Percentiles rank a stretch among this genome's conserved stretches.
These are phyloP conservation scores for Ophraella communa DNA, from an alignment of 2,888 invertebrate genomes.

Conservation along the genomic window DNA sequence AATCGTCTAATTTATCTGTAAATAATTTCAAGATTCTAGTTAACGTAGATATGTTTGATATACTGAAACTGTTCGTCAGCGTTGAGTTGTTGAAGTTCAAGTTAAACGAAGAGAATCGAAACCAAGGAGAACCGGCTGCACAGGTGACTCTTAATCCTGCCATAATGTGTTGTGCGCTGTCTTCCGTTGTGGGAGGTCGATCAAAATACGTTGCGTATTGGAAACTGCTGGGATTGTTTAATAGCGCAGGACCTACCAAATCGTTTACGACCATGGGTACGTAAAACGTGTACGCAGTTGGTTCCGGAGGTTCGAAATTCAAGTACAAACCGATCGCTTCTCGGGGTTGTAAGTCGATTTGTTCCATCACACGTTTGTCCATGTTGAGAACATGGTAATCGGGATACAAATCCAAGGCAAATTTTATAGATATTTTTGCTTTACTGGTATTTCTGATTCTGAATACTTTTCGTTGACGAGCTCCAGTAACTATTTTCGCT, in stretches of 20 bases:
- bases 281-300: constrained; percentile 64
- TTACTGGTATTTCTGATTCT: constrained; percentile 51
- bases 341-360: constrained; percentile 46
- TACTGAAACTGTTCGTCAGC: constrained; percentile 12
- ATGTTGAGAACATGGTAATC: constrained; percentile 53
- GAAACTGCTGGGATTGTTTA: constrained; percentile 42
- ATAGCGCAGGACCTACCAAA: constrained; percentile 64
- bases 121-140: constrained; percentile 37
- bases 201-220: constrained; percentile 31
- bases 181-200: not conserved
- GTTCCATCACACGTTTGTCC: constrained; percentile 30
- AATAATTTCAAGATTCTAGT: constrained; percentile 10
- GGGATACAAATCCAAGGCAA: constrained; percentile 52
- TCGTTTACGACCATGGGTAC: constrained; percentile 67
- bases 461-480: constrained; percentile 50
- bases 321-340: constrained; percentile 52
- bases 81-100: constrained; percentile 25
- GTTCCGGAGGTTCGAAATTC: constrained; percentile 58
- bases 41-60: constrained; percentile 28
- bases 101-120: constrained; percentile 32
- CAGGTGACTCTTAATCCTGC: constrained; percentile 41
- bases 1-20: not conserved
- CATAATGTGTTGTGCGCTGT: constrained; percentile 18
- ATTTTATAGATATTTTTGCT: constrained; percentile 46
- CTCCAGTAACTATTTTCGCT: constrained; percentile 58